These are phyloP conservation scores for Leptinotarsa peninsularis DNA, from an alignment of 2,888 invertebrate genomes.

Conservation along the genomic window DNA sequence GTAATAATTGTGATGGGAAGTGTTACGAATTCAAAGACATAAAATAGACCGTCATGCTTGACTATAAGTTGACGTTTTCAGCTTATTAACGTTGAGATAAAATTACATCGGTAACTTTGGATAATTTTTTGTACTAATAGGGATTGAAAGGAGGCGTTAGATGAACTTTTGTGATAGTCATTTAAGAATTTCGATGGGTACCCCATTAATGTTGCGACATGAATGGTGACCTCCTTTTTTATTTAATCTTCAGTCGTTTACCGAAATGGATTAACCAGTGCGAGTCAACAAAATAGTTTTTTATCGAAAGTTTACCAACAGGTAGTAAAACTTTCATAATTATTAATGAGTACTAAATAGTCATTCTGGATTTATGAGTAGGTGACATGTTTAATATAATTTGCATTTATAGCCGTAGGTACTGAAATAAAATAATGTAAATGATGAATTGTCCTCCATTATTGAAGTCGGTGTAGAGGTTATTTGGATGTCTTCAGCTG, in stretches of 20 bases:
- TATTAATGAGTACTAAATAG: not conserved
- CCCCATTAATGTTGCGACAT: not conserved
- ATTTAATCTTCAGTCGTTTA: constrained; percentile 1
- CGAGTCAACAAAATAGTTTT: not conserved
- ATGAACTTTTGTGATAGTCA: too few relatives aligned
- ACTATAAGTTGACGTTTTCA: too few relatives aligned
- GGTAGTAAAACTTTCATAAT: constrained; percentile 13
- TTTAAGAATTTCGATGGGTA: too few relatives aligned
- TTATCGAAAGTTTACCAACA: not conserved
- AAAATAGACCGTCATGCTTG: too few relatives aligned
- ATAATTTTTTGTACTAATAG: too few relatives aligned
- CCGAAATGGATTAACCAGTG: not conserved
- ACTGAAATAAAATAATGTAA: constrained; percentile 12
- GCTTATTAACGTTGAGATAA: too few relatives aligned
- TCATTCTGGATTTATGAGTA: not conserved
- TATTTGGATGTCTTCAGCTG: not conserved
- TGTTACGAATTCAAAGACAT: too few relatives aligned
- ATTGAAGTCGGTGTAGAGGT: constrained; percentile 25
- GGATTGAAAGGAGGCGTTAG: too few relatives aligned
- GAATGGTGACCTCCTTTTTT: not conserved
- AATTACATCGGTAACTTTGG: too few relatives aligned
- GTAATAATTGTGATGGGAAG: too few relatives aligned
- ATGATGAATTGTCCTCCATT: constrained; percentile 13
- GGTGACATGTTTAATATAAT: not conserved
- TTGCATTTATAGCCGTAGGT: constrained; percentile 17